A percentile compares a stretch with the other conserved stretches of the same genome.
Conservation (phyloP, 2,113 vertebrate species). For the Hemibagrus wyckioides region DNA sequence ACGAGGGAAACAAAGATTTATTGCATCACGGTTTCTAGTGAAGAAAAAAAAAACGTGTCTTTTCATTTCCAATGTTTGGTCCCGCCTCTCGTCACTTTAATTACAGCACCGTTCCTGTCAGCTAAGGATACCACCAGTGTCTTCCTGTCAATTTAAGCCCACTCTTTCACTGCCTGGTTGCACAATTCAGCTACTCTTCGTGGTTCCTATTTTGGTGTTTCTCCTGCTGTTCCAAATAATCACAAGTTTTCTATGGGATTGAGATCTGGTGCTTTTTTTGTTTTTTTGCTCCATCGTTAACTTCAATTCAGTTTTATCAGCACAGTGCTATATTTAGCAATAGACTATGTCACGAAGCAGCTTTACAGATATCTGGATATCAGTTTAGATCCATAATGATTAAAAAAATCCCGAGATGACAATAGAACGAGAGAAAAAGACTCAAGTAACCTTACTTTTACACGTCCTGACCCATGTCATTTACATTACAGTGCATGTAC, state of each 20-base stretch:
- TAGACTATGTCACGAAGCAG: background rate
- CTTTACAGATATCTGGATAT: background rate
- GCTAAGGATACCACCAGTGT: background rate
- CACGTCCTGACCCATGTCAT: background rate
- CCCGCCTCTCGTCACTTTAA: background rate
- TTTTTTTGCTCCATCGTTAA: background rate
- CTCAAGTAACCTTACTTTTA: background rate
- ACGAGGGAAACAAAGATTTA: background rate
- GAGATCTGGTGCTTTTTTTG: background rate
- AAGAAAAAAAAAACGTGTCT: background rate
- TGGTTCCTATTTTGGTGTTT: constrained; percentile 18
- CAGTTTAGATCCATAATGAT: background rate
- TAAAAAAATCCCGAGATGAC: background rate
- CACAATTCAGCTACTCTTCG: background rate
- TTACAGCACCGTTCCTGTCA: background rate
- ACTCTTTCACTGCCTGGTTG: background rate
- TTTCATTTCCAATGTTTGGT: background rate
- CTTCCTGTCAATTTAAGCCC: background rate
- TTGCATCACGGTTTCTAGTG: background rate
- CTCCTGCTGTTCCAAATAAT: background rate
- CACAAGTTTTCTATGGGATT: background rate
- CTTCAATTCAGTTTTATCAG: background rate
- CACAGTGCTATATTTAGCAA: background rate
- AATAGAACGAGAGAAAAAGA: background rate
- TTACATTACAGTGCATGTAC: background rate